phyloP scores from a whole-genome alignment of 2,888 invertebrate species.

The Crossocerus cetratus region DNA sequence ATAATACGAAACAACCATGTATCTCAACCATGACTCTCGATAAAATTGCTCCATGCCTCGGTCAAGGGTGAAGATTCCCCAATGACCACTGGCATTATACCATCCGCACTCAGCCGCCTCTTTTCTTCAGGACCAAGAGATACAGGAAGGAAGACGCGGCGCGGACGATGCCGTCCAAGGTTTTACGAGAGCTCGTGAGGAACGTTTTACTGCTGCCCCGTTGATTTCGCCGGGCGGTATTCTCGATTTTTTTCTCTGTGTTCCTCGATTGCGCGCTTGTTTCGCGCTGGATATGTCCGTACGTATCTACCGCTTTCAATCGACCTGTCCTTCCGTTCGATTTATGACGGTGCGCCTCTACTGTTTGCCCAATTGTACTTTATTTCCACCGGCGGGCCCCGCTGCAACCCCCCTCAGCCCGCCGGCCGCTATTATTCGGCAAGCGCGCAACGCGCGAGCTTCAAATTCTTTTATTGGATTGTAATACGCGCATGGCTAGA shows the following conservation, averaged over 20 bases:
- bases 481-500: too few species aligned
- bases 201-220: too few species aligned
- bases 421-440: too few species aligned
- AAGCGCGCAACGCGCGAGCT: too few species aligned
- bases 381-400: too few species aligned
- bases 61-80: constrained; percentile 43
- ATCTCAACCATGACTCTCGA: constrained; percentile 35
- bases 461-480: too few species aligned
- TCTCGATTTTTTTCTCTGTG: background rate
- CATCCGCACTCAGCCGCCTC: background rate
- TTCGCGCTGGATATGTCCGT: background rate
- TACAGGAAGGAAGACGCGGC: background rate
- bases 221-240: background rate
- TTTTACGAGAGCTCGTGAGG: too few species aligned
- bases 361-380: too few species aligned
- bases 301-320: background rate
- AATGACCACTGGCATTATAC: background rate
- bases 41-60: constrained; percentile 25
- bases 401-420: too few species aligned
- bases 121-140: background rate
- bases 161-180: background rate
- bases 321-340: too few species aligned
- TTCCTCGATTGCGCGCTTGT: background rate
- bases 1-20: too few species aligned
- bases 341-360: too few species aligned